phyloP scores from a whole-genome alignment of 2,113 vertebrate genomes.

The Acrocephalus arundinaceus region DNA sequence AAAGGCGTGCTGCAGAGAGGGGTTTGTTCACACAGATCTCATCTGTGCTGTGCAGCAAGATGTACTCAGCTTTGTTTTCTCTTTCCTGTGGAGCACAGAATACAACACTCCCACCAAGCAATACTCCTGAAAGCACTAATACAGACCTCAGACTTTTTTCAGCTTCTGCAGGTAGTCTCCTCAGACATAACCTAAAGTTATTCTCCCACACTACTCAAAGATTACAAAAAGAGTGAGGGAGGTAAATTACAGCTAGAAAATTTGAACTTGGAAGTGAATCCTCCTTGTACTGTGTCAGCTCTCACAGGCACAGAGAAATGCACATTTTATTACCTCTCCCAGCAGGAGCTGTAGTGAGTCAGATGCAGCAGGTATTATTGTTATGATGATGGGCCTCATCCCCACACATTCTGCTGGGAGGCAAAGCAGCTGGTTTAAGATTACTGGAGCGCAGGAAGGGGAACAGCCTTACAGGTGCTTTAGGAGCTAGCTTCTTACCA shows the following conservation, averaged over 20 bases:
- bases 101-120: not conserved
- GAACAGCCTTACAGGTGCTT: not conserved
- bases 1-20: not conserved
- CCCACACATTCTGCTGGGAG: not conserved
- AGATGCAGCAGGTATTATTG: conserved; percentile 18
- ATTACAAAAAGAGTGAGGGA: not conserved
- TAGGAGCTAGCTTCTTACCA: not conserved
- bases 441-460: not conserved
- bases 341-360: conserved; percentile 12
- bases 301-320: not conserved
- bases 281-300: not conserved
- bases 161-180: not conserved
- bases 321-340: not conserved
- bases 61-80: not conserved
- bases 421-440: not conserved
- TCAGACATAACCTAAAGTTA: not conserved
- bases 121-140: not conserved
- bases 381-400: not conserved
- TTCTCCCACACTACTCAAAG: not conserved
- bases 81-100: not conserved
- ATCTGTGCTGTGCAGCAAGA: not conserved
- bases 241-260: conserved; percentile 3
- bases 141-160: not conserved
- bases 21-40: not conserved
- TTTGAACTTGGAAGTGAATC: not conserved